Conservation (phyloP, 2,888 invertebrate species). For the Lasioglossum villosulum region DNA sequence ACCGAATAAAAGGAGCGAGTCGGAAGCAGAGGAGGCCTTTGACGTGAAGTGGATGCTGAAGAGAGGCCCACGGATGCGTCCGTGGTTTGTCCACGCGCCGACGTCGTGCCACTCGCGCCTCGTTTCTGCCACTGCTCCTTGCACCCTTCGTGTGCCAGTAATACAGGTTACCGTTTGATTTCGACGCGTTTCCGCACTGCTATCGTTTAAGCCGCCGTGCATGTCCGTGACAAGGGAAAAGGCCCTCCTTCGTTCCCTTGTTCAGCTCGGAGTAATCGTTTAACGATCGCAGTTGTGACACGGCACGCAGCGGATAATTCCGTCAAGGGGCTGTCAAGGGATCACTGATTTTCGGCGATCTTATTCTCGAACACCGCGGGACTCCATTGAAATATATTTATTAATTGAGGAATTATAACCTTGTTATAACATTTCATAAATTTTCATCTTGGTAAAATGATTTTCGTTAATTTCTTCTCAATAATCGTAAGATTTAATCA, state of each 20-base stretch:
- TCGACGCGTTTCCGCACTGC: slow-evolving; percentile 58
- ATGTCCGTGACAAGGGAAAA: slow-evolving; percentile 57
- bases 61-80: slow-evolving; percentile 63
- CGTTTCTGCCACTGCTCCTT: slow-evolving; percentile 65
- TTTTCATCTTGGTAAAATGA: background rate
- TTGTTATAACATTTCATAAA: background rate
- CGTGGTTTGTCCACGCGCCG: slow-evolving; percentile 59
- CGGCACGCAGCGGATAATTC: slow-evolving; percentile 8
- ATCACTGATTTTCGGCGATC: background rate
- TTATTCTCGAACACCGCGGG: background rate
- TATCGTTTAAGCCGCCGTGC: slow-evolving; percentile 55
- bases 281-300: slow-evolving; percentile 44
- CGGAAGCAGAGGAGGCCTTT: slow-evolving; percentile 55
- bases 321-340: background rate
- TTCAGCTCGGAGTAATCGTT: slow-evolving; percentile 41
- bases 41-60: slow-evolving; percentile 74
- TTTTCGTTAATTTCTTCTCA: background rate
- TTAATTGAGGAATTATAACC: too few relatives aligned
- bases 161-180: slow-evolving; percentile 67
- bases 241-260: background rate
- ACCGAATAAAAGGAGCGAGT: slow-evolving; percentile 49
- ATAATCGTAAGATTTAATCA: background rate
- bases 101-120: slow-evolving; percentile 53
- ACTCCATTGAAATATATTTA: too few relatives aligned
- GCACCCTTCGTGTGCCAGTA: slow-evolving; percentile 33